Percentiles rank a stretch among this genome's conserved stretches.
Conservation (phyloP, 2,888 invertebrate genomes). For the Himalopsyche tibetana region DNA sequence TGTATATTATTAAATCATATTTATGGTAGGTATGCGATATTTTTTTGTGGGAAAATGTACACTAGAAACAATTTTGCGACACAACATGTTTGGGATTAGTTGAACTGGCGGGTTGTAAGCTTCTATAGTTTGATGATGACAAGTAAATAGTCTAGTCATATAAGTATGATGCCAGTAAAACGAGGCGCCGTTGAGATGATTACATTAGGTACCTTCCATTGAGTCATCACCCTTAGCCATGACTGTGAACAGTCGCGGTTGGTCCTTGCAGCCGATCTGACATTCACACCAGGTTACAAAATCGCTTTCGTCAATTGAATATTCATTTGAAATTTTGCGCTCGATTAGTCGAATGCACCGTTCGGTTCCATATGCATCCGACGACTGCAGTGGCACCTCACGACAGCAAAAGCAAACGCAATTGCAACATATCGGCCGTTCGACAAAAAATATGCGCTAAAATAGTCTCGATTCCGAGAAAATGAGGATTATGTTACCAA, state of each 20-base stretch:
- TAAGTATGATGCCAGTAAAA: no score
- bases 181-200: no score
- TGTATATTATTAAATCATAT: no score
- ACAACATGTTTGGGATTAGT: no score
- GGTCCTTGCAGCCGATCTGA: background rate
- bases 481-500: background rate
- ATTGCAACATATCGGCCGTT: background rate
- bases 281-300: background rate
- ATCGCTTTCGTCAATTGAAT: background rate
- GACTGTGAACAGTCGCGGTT: background rate
- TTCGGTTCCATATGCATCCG: background rate
- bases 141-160: no score
- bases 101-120: no score
- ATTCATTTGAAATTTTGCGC: no score
- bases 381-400: background rate
- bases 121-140: no score
- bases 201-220: no score
- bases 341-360: background rate
- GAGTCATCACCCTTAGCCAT: background rate
- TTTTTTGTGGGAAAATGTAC: no score
- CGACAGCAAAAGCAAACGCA: background rate
- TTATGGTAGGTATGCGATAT: no score
- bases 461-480: background rate
- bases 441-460: background rate
- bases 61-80: no score